Percentiles rank a stretch among this genome's conserved stretches.
These are phyloP conservation scores for Paguma larvata DNA, from an alignment of 2,797 vertebrate species.

Conservation along the genomic window DNA sequence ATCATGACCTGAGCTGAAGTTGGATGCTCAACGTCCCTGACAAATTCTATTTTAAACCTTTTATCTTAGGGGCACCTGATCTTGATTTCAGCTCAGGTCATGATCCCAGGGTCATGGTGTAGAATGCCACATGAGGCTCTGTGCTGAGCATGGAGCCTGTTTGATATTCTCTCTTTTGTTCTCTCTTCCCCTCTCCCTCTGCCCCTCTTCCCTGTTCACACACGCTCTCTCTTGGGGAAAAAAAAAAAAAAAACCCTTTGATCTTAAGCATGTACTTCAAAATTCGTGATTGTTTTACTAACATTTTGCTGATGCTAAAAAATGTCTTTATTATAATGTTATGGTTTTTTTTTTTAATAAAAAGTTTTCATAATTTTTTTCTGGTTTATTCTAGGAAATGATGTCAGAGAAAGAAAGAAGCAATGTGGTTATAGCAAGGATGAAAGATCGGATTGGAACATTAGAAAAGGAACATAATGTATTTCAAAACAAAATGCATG, in stretches of 20 bases:
- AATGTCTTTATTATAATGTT: not conserved
- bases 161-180: no score
- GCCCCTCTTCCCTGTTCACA: no score
- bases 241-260: not conserved
- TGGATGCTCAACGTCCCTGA: no score
- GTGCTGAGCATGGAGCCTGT: no score
- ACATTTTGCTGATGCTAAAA: conserved; percentile 15
- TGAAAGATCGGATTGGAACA: conserved; percentile 94
- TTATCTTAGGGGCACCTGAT: not conserved
- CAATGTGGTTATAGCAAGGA: conserved; percentile 91
- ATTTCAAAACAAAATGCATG: conserved; percentile 96
- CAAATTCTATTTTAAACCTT: not conserved
- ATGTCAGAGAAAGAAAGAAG: conserved; percentile 96
- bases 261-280: not conserved
- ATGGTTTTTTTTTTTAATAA: not conserved
- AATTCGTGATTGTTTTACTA: conserved; percentile 18
- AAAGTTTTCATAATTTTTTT: conserved; percentile 29
- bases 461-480: conserved; percentile 95
- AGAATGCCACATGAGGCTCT: no score
- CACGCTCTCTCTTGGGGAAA: no score
- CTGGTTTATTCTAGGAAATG: conserved; percentile 91
- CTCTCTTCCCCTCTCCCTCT: no score
- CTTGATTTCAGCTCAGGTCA: no score
- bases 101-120: no score
- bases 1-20: no score